Conservation (phyloP, 1,140 invertebrate genomes). For the Hydropsyche tenuis region DNA sequence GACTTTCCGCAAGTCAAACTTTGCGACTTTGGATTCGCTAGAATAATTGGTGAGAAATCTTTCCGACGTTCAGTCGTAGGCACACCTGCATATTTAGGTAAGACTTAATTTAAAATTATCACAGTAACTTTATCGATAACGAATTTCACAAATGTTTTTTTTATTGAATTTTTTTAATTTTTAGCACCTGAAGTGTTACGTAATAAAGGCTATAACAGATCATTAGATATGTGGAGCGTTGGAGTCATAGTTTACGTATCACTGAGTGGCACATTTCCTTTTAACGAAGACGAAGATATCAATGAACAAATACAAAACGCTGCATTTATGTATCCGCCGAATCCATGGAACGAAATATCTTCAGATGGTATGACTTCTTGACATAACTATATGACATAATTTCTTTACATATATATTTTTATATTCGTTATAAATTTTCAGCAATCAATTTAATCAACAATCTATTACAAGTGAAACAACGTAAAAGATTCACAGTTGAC, state of each 20-base stretch:
- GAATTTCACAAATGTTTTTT: neutral
- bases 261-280: conserved; percentile 96
- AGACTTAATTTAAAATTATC: conserved; percentile 47
- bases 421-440: conserved; percentile 62
- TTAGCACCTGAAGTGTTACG: conserved; percentile 96
- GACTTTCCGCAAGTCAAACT: conserved; percentile 98
- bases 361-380: conserved; percentile 75
- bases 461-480: conserved; percentile 97
- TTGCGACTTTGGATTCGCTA: conserved; percentile 98
- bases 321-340: conserved; percentile 98
- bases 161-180: conserved; percentile 48
- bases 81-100: conserved; percentile 95
- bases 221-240: conserved; percentile 99
- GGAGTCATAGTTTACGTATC: conserved; percentile 98
- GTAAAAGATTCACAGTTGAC: conserved; percentile 95
- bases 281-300: conserved; percentile 99
- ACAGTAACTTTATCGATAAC: neutral
- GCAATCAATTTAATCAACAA: conserved; percentile 98
- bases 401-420: neutral
- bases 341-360: conserved; percentile 98
- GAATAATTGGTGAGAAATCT: conserved; percentile 98
- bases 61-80: conserved; percentile 97
- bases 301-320: conserved; percentile 99
- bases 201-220: conserved; percentile 98
- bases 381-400: neutral